Evolutionary conservation across 2,797 vertebrate genomes (phyloP), one percentile per base, ranked within the genome.

Genomic region (Silurus lanzhouensis): DNA sequence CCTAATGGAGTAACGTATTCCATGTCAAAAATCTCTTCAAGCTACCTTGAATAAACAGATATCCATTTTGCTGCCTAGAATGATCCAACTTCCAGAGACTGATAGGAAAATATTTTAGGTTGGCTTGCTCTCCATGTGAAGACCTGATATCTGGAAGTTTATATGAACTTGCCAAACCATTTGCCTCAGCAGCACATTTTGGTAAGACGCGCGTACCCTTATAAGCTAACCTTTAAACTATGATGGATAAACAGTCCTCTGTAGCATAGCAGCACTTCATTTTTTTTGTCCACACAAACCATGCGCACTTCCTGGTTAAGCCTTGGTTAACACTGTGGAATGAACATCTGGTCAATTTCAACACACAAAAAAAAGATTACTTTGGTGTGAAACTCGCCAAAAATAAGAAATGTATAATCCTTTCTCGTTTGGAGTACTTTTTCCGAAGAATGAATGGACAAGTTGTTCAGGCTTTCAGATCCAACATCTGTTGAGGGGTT

Each of bases 301-400:
- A 60, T 71, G 46, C 55, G 13, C 66, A 85, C 74, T 82, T 82
- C 64, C 31, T 60, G 67, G 60, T 60, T 80, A 67, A 55, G 71
- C 66, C 81, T 75, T 84, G 85, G 85, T 70, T 84, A 31, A 76
- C n/a, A 77, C 44, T 52, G 19, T 63, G 81, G 85, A 63, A 57
- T 81, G 83, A 60, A 82, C 19, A 25, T 86, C 79, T 86, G 85
- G 17, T 84, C 22, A 86, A 52, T 27, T 72, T 88, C 67, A 71
- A 58, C 66, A 61, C 44, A 15, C 48, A 52, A 1, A 52, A 10
- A 52, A 22, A 31, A 5, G 48, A 31, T 31, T 58, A 57, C 17
- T 82, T 83, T 71, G 71, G 84, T 83, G 27, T 61, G 67, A 85
- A 83, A 7, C 60, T 20, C 67, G 61, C 76, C 44, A 84, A 86